Percentiles rank a stretch among this genome's conserved stretches.
phyloP scores from a whole-genome alignment of 2,113 vertebrate genomes.

The Epinephelus moara region DNA sequence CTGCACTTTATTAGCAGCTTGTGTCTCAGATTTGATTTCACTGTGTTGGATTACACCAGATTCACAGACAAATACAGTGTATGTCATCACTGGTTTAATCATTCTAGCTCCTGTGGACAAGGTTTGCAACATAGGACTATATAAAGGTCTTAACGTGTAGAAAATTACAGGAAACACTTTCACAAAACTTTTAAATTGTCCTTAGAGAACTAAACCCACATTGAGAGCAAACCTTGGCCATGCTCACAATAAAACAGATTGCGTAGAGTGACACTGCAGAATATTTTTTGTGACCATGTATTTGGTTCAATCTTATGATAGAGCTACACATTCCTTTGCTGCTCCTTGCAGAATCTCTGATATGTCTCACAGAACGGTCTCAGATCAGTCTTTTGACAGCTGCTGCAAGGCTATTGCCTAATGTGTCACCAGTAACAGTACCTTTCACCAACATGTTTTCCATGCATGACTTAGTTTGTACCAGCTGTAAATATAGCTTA shows the following conservation, averaged over 20 bases:
- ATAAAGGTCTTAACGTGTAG: not conserved
- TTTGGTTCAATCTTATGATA: not conserved
- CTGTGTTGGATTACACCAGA: slow-evolving; percentile 10
- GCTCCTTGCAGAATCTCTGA: slow-evolving; percentile 30
- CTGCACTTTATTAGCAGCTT: not conserved
- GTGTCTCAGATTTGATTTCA: not conserved
- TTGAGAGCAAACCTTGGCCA: not conserved
- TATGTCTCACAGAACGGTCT: not conserved
- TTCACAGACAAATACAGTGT: not conserved
- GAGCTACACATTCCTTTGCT: not conserved
- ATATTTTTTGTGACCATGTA: not conserved
- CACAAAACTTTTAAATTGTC: not conserved
- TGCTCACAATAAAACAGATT: not conserved
- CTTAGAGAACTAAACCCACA: not conserved
- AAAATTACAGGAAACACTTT: not conserved
- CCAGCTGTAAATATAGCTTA: slow-evolving; percentile 35
- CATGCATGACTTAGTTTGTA: slow-evolving; percentile 18
- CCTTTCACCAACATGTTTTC: slow-evolving; percentile 39
- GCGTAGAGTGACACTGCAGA: not conserved
- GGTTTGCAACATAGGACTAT: not conserved
- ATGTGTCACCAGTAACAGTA: slow-evolving; percentile 13
- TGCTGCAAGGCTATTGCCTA: slow-evolving; percentile 30
- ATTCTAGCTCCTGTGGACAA: not conserved
- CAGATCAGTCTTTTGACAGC: slow-evolving; percentile 15
- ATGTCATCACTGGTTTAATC: not conserved